These are phyloP conservation scores for Xiphophorus hellerii DNA, from an alignment of 2,113 vertebrate genomes.

Conservation along the genomic window DNA sequence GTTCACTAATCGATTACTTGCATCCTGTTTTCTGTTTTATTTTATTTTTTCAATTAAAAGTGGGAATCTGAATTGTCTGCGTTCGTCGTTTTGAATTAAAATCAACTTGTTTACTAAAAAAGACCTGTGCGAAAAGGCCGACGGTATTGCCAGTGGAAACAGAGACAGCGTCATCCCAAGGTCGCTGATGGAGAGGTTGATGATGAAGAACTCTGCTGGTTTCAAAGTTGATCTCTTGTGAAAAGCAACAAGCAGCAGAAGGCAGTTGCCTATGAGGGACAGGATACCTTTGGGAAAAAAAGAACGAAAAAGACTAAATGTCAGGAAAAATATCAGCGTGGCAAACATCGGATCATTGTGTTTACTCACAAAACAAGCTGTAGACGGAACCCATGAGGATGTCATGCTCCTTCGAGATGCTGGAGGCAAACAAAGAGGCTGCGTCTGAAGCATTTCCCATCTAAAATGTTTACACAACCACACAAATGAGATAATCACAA, in stretches of 20 bases:
- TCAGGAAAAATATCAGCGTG: background rate
- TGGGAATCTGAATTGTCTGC: background rate
- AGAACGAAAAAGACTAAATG: background rate
- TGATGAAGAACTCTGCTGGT: constrained; percentile 87
- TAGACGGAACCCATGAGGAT: constrained; percentile 84
- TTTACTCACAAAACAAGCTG: constrained; percentile 82
- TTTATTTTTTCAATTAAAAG: background rate
- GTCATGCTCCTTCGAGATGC: constrained; percentile 82
- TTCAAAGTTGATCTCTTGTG: constrained; percentile 84
- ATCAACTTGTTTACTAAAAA: background rate
- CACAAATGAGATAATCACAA: background rate
- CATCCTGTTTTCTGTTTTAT: background rate
- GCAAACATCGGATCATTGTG: background rate
- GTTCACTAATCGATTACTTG: too few species aligned
- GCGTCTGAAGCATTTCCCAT: constrained; percentile 83
- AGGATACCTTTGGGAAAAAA: constrained; percentile 65
- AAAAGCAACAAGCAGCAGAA: constrained; percentile 85
- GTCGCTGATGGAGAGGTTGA: constrained; percentile 88
- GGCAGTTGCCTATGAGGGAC: constrained; percentile 83
- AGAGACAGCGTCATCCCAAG: constrained; percentile 86
- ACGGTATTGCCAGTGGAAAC: constrained; percentile 85
- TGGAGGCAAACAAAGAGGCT: constrained; percentile 76
- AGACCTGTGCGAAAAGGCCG: constrained; percentile 84
- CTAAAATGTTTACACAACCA: constrained; percentile 58
- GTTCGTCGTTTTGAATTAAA: background rate